Evolutionary conservation across 1,140 invertebrate genomes (phyloP), one percentile per base, ranked within the genome.

Genomic region (Pygmarrhopalites habei): DNA sequence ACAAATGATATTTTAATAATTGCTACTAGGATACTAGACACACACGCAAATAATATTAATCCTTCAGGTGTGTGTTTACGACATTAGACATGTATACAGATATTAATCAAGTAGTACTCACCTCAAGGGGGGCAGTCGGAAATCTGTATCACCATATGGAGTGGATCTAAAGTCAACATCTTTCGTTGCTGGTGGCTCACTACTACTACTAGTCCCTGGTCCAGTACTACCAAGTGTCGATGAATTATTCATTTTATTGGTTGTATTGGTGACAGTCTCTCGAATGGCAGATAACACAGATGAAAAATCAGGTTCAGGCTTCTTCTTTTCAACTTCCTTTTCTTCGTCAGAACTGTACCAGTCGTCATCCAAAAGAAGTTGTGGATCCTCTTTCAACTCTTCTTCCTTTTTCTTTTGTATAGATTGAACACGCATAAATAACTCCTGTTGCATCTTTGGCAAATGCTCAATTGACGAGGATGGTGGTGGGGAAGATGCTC

Each of bases 401-500:
- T 79, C 75, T 32, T 77, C 75, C 26, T 78, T 78, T 49, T 81
- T 78, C 60, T 82, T 76, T 67, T 87, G 84, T 65, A 85, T 83
- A 32, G 85, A 81, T 60, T 84, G 83, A 65, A 88, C 85, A 57
- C 86, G 75, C 70, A 83, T 74, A 60, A 84, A 85, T 17, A 88
- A 73, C 70, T 88, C 84, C 57, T 82, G 78, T 62, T 86, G 85
- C 60, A 81, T 84, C 55, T 83, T 83, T 0, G 85, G 83, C 44
- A 87, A 73, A 67, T 84, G 80, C 17, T 75, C 67, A 0, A 79
- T 80, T 25, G 80, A 73, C 17, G 77, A 67, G 19, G 60, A 60
- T 17, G 61, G 25, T 32, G 23, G 10, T 52, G 39, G 10, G 46
- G 58, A 39, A 68, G 25, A 23, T 39, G 30, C 32, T 7, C 32